phyloP scores from a whole-genome alignment of 2,888 invertebrate genomes.

The Machimus atricapillus region DNA sequence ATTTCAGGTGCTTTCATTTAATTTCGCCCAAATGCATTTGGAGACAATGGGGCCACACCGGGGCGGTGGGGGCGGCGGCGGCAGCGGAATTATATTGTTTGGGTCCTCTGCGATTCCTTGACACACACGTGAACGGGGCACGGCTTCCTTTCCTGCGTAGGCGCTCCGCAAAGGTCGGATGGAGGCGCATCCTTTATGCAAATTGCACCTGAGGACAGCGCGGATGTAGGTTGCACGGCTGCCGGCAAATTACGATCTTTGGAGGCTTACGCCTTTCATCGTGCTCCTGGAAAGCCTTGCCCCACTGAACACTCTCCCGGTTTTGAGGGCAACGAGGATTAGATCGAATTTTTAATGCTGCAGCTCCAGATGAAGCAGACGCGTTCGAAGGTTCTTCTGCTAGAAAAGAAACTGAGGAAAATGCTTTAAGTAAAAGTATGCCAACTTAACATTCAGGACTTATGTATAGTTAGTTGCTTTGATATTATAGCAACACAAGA shows the following conservation, averaged over 20 bases:
- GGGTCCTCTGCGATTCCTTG: background rate
- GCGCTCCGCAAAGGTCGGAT: background rate
- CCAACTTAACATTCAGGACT: background rate
- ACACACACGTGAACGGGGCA: background rate
- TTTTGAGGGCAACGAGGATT: background rate
- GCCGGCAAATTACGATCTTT: background rate
- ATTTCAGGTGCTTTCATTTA: background rate
- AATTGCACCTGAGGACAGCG: background rate
- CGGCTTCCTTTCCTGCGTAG: background rate
- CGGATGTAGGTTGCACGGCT: background rate
- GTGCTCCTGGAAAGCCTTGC: background rate
- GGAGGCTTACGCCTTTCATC: background rate
- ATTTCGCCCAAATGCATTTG: background rate
- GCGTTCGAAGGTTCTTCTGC: background rate
- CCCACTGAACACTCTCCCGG: background rate
- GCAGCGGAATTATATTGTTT: background rate
- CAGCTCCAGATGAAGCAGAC: background rate
- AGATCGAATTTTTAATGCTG: background rate
- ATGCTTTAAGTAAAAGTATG: background rate
- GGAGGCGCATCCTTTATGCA: background rate
- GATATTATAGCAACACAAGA: too few species aligned
- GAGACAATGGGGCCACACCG: background rate
- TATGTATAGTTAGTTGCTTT: too few species aligned
- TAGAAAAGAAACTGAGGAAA: background rate
- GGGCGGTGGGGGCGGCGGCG: background rate